phyloP scores from a whole-genome alignment of 2,113 vertebrate species.

The Okapia johnstoni region DNA sequence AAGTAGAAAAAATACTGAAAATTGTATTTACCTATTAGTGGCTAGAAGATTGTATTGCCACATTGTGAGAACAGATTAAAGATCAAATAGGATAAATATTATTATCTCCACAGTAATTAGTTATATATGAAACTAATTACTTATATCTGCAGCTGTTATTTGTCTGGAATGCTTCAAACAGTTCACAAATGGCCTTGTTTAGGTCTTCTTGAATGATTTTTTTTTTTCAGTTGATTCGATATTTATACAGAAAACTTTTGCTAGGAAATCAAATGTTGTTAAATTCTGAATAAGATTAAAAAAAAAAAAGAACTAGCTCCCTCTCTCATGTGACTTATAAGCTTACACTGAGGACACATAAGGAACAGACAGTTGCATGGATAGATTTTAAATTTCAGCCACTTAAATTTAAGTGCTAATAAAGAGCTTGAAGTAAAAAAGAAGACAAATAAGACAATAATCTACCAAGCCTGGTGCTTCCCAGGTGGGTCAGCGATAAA shows the following conservation, averaged over 20 bases:
- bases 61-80: background rate
- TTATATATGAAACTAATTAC: background rate
- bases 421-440: background rate
- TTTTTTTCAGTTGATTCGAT: background rate
- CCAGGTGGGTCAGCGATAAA: background rate
- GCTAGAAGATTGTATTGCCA: background rate
- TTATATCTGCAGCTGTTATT: background rate
- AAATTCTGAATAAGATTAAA: background rate
- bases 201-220: background rate
- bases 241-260: background rate
- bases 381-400: background rate
- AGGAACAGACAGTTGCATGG: background rate
- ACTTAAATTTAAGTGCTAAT: background rate
- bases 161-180: background rate
- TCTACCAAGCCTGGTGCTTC: background rate
- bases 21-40: background rate
- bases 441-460: background rate
- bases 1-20: background rate
- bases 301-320: background rate
- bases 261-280: background rate
- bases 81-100: background rate
- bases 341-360: background rate
- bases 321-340: background rate
- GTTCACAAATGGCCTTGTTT: background rate
- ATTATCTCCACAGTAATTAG: background rate